phyloP scores from a whole-genome alignment of 2,888 invertebrate species.

The Atrina japonica region DNA sequence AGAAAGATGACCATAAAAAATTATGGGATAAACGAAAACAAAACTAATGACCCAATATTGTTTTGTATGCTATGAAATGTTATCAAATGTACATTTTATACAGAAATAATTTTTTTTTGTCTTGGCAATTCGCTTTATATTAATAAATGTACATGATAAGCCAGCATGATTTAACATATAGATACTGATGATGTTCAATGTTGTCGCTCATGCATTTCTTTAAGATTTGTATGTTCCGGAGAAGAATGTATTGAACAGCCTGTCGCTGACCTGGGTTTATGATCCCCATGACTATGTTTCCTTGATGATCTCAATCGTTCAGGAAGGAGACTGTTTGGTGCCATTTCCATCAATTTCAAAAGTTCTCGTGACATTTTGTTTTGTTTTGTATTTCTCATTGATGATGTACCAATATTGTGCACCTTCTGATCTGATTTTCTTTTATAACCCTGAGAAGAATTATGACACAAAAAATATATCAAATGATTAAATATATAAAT shows the following conservation, averaged over 20 bases:
- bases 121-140: too few relatives aligned
- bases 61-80: too few relatives aligned
- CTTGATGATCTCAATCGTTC: constrained; percentile 5
- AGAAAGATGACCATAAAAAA: too few relatives aligned
- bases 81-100: too few relatives aligned
- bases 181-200: too few relatives aligned
- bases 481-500: neutral
- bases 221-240: constrained; percentile 5
- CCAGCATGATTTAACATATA: too few relatives aligned
- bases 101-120: too few relatives aligned
- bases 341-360: constrained; percentile 12
- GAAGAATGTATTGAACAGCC: constrained; percentile 1
- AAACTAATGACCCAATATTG: too few relatives aligned
- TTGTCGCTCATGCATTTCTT: neutral
- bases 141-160: too few relatives aligned
- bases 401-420: neutral
- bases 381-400: neutral
- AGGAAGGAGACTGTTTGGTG: constrained; percentile 3
- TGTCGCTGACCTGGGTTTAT: neutral
- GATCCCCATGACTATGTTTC: constrained; percentile 2
- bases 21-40: too few relatives aligned
- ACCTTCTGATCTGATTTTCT: neutral
- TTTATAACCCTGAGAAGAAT: neutral
- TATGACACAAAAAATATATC: neutral
- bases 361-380: constrained; percentile 13